Base-by-base conservation (phyloP, 2,888 invertebrate species). In the Tenthredo amoena region DNA sequence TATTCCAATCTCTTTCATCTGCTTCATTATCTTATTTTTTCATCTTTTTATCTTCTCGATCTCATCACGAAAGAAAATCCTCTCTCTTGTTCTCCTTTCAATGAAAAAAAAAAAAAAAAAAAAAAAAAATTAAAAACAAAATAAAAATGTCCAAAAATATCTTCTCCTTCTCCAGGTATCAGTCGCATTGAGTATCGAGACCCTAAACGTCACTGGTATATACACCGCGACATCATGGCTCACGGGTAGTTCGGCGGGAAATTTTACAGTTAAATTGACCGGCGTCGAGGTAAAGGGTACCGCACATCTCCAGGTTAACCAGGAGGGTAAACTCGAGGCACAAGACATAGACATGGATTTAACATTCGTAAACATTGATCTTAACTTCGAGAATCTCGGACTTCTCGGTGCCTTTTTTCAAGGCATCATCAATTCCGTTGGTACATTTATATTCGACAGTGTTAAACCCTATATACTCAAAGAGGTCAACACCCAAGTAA, bases 381-480 rank as follows among this genome's bases (percentile, higher is more conserved):
- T 98, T 94, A 96, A 98, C 90, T 98, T 98, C 90, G 95, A 97
- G 93, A 97, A 97, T 91, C 95, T 98, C 0, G 97, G 98, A 6
- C 95, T 97, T 88, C 94, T 98, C 86, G 97, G 97, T 0, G 95
- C 95, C 68, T 92, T 96, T 85, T 94, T 96, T 87, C 96, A 97
- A 92, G 96, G 97, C 0, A 95, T 98, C 76, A 95, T 98, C 72
- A 98, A 98, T 93, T 96, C 97, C 0, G 95, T 98, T 0, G 98
- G 98, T 0, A 96, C 95, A 18, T 96, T 97, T 87, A 95, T 98
- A 12, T 98, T 98, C 89, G 97, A 98, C 91, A 96, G 97, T 12
- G 97, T 98, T 90, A 98, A 98, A 91, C 98, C 98, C 0, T 96
- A 96, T 88, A 96, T 98, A 87, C 94, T 98, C 37, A 95, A 95